Base-by-base conservation (phyloP, 2,888 invertebrate genomes). In the Platycheirus albimanus region DNA sequence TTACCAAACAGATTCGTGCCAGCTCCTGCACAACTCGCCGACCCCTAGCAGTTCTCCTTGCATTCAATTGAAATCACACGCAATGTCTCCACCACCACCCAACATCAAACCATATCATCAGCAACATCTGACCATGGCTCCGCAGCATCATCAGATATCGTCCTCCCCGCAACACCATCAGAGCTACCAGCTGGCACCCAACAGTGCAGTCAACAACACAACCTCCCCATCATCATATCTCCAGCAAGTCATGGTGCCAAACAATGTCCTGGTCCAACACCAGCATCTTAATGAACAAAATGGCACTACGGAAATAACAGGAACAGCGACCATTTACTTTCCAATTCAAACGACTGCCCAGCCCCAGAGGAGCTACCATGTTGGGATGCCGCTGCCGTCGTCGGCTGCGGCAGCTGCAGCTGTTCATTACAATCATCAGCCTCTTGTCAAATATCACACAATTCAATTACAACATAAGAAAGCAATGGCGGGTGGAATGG, bases 371-470 rank as follows among this genome's bases (percentile, higher is more conserved):
- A 67, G 79, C 76, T 72, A 75, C 64, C 69, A 76, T 54, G 47
- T 58, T 58, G 41, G 51, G 51, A 45, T 72, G 61, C 85, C 84
- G 76, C 79, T 86, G 75, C n/a, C n/a, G n/a, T n/a, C n/a, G n/a
- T n/a, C n/a, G n/a, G n/a, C n/a, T n/a, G 75, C 86, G 84, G 66
- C 80, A 1, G 49, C 85, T 41, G 49, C 79, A 70, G 69, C 86
- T 86, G 85, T 81, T 85, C 85, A 86, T 74, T 86, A 85, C 81
- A 85, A 84, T 77, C 81, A 84, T 52, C 90, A 90, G 85, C 89
- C 90, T 64, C 70, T 88, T 86, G 88, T 90, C 81, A 91, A 90
- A 87, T 90, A 91, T 87, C 91, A 90, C 70, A 90, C 90, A 79
- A 88, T 90, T 87, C 91, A 90, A 86, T 87, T 91, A 86, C 89